Base-by-base conservation (phyloP, 2,797 vertebrate species). In the Sebastes elongatus region DNA sequence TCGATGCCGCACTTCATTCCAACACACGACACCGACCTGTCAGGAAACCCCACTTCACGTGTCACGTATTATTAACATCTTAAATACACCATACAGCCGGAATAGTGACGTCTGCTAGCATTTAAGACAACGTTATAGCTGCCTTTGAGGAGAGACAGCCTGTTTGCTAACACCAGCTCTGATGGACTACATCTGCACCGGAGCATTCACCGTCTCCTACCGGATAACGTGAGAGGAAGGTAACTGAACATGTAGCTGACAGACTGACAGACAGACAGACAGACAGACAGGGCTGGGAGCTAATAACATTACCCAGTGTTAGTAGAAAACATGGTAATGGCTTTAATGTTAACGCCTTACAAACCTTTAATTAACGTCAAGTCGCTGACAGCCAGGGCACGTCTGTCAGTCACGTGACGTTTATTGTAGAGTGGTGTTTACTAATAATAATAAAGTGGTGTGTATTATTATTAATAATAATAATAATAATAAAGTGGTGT, bases 1-100 rank as follows among this genome's bases (percentile, higher is more conserved):
- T 74, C 69, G 78, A 80, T 90, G 90, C 90, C 82, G 74, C 59
- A 18, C 81, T 71, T 86, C 68, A 82, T 85, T 80, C 74, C 46
- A 55, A 65, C 74, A 85, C 72, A 81, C 52, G 14, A 49, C 42
- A 59, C 27, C 25, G 38, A 30, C 14, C 42, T n/a, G 62, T 18
- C 18, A 38, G 67, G 55, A 76, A 65, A 71, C 0, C 18, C 13
- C 28, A 2, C 27, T 9, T 20, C 6, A 1, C 32, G 7, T 18
- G 13, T 53, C 60, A n/a, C n/a, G 0, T 38, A 38, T 11, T 18
- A 4, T 25, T 8, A 14, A 22, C 16, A 10, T 7, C 57, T n/a
- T 1, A 5, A 16, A 59, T 1, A 28, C 60, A 20, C 18, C 3
- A 33, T 1, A 2, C 22, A 4, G 27, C 0, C 3, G 27, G 8